phyloP scores from a whole-genome alignment of 2,888 invertebrate genomes.

The Amphiduros pacificus region DNA sequence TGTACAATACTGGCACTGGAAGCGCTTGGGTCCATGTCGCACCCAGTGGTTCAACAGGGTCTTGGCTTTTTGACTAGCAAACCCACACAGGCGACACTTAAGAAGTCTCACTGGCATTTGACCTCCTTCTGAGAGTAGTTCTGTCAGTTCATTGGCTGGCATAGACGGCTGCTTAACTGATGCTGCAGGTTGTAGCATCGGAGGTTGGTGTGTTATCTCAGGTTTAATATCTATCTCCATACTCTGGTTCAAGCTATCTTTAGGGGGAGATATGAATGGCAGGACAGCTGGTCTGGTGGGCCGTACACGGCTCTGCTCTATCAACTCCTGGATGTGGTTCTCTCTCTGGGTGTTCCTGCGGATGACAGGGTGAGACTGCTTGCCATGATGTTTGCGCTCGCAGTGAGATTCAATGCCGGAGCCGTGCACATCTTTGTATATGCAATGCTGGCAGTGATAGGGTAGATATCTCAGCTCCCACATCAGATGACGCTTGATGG shows the following conservation, averaged over 20 bases:
- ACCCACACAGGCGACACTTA: conserved; percentile 15
- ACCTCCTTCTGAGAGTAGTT: no score
- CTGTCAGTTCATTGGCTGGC: no score
- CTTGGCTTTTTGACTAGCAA: conserved; percentile 19
- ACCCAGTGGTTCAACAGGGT: conserved; percentile 25
- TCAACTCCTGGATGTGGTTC: conserved; percentile 1
- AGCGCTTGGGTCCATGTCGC: conserved; percentile 28
- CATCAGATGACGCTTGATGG: conserved; percentile 29
- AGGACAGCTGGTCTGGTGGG: background rate
- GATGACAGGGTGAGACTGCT: background rate
- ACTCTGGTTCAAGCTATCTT: background rate
- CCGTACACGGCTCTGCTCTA: conserved; percentile 4
- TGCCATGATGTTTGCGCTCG: background rate
- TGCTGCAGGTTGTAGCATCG: no score
- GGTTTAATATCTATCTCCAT: background rate
- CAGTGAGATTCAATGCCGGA: conserved; percentile 5
- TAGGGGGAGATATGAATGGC: background rate
- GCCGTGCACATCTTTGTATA: conserved; percentile 18
- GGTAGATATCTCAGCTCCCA: conserved; percentile 30
- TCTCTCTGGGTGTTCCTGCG: conserved; percentile 1
- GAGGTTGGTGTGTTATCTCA: no score
- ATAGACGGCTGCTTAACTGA: no score
- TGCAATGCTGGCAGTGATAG: conserved; percentile 23
- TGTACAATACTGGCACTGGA: conserved; percentile 30
- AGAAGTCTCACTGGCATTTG: background rate